These are phyloP conservation scores for Leucophora obtusa DNA, from an alignment of 2,888 invertebrate species.

Conservation along the genomic window DNA sequence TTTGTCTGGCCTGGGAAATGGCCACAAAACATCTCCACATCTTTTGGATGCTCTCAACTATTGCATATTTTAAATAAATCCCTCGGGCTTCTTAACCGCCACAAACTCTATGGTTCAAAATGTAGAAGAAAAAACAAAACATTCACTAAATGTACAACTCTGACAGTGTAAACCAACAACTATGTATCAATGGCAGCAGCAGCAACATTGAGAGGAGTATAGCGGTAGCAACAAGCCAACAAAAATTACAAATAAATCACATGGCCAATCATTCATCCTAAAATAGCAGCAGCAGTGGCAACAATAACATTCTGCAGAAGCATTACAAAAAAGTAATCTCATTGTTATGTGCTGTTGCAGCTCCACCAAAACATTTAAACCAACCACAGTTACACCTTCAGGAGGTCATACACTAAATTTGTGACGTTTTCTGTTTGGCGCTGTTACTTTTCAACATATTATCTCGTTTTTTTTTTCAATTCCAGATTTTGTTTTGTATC, in stretches of 20 bases:
- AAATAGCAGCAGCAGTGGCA: slow-evolving; percentile 30
- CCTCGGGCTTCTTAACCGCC: slow-evolving; percentile 45
- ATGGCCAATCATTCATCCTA: slow-evolving; percentile 61
- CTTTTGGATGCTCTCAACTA: slow-evolving; percentile 34
- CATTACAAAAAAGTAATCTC: slow-evolving; percentile 33
- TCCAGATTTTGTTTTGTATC: not conserved
- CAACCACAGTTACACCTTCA: slow-evolving; percentile 67
- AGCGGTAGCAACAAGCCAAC: slow-evolving; percentile 62
- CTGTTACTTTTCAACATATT: slow-evolving; percentile 16
- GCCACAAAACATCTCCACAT: slow-evolving; percentile 49
- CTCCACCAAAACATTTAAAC: slow-evolving; percentile 13
- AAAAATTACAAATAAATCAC: slow-evolving; percentile 63
- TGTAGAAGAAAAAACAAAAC: not conserved
- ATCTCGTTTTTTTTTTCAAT: not conserved
- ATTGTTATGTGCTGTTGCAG: slow-evolving; percentile 33
- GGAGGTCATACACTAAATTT: slow-evolving; percentile 64
- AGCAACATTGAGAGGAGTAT: slow-evolving; percentile 15
- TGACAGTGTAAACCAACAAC: not conserved
- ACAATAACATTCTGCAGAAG: not conserved
- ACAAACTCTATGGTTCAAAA: slow-evolving; percentile 10
- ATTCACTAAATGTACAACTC: not conserved
- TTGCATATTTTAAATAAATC: slow-evolving; percentile 61
- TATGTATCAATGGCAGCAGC: not conserved
- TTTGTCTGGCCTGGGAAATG: slow-evolving; percentile 61
- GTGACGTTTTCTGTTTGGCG: not conserved